Evolutionary conservation across 1,140 invertebrate species (phyloP), one percentile per base, ranked within the genome.

Genomic region (Megalonaias nervosa): DNA sequence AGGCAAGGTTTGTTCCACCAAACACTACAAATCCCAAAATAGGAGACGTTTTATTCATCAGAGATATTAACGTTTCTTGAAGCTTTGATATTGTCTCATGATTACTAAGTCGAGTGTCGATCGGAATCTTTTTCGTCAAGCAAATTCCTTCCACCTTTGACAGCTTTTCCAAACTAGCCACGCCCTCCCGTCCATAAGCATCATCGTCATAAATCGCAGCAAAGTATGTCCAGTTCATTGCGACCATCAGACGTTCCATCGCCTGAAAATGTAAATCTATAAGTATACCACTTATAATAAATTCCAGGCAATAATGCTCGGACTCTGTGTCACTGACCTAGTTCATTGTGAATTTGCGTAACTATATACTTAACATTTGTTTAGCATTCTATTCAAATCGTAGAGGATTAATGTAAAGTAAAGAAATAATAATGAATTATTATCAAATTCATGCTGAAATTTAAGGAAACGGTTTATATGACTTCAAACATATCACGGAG

Each of bases 21-120:
- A 78, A 78, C 17, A 78, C 66, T 38, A 78, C n/a, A 26, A 78
- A 58, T 17, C 76, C 76, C 55, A 19, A 59, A 16, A 73, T 26
- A 14, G 76, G 70, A 23, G 65, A 15, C 15, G 60, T 14, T n/a
- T 48, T 6, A 48, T 48, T 48, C 38, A 48, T 48, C 38, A 48
- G 38, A 48, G 38, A 48, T 9, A 48, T 48, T 48, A 48, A 48
- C 2, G 74, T 61, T 19, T 60, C 59, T 62, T 65, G 1, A 67
- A 73, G 59, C 16, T 73, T 48, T 55, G 26, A 59, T 5, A 21
- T n/a, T n/a, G 31, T 55, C 17, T 21, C 66, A 15, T 16, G 55
- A 23, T 72, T 59, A 56, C 58, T 48, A 4, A 48, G 38, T 6
- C 1, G 38, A 11, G 65, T 12, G 15, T 31, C 57, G 1, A 78